Conservation (phyloP, 1,140 invertebrate species). For the Drosophila sp. region DNA sequence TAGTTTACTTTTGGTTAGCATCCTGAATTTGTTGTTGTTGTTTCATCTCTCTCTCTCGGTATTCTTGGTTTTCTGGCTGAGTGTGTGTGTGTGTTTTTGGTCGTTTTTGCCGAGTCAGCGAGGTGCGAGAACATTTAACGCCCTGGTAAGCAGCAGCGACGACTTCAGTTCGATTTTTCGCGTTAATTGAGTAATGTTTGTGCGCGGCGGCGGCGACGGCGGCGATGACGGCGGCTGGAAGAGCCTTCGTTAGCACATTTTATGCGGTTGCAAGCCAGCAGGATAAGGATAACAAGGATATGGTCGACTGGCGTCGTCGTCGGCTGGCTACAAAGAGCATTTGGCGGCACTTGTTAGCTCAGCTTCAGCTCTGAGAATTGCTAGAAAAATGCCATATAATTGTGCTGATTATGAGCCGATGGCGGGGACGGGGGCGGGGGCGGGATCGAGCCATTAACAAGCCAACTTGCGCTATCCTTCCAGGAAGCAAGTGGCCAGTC, state of each 20-base stretch:
- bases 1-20: constrained; percentile 9
- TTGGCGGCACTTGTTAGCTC: constrained; percentile 56
- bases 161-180: constrained; percentile 50
- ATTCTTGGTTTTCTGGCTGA: constrained; percentile 1
- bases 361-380: constrained; percentile 60
- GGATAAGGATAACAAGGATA: constrained; percentile 64
- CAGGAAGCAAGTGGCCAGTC: constrained; percentile 43
- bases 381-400: constrained; percentile 75
- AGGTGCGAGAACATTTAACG: constrained; percentile 77
- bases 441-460: constrained; percentile 65
- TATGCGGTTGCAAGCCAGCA: constrained; percentile 54
- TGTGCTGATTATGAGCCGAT: constrained; percentile 68
- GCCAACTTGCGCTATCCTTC: constrained; percentile 49
- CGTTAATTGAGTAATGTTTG: constrained; percentile 74
- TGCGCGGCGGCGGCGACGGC: constrained; percentile 48
- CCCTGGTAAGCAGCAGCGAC: constrained; percentile 17
- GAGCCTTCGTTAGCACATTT: constrained; percentile 76
- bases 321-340: constrained; percentile 59
- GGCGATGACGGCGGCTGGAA: background rate
- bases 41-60: background rate
- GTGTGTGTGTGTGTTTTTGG: background rate
- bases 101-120: constrained; percentile 58
- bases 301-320: constrained; percentile 22
- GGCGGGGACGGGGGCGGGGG: background rate
- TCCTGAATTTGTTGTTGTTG: background rate